Conservation (phyloP, 2,888 invertebrate genomes). For the Sesia bembeciformis region DNA sequence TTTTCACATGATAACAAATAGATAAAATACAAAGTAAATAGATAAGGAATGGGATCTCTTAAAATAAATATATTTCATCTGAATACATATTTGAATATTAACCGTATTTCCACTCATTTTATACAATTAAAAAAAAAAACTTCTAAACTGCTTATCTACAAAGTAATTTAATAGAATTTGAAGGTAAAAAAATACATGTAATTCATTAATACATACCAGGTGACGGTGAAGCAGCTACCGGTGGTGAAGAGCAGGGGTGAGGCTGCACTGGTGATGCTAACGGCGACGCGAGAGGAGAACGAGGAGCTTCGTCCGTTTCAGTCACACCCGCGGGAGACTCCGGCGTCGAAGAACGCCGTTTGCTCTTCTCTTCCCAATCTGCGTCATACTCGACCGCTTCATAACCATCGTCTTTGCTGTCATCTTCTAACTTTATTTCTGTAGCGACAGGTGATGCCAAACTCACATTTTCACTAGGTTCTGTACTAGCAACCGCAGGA, state of each 20-base stretch:
- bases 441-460: conserved; percentile 25
- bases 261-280: conserved; percentile 53
- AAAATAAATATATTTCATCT: too few relatives aligned
- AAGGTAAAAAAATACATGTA: not conserved
- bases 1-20: too few relatives aligned
- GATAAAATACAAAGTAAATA: too few relatives aligned
- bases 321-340: conserved; percentile 39
- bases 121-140: not conserved
- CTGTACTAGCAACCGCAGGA: conserved; percentile 19
- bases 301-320: conserved; percentile 31
- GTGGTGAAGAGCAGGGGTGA: conserved; percentile 35
- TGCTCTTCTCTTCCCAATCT: conserved; percentile 51
- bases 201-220: conserved; percentile 38
- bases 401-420: conserved; percentile 28
- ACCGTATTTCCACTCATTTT: too few relatives aligned
- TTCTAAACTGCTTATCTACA: too few relatives aligned
- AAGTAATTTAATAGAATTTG: too few relatives aligned
- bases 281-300: conserved; percentile 51
- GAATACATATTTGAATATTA: too few relatives aligned
- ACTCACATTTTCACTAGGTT: not conserved
- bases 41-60: too few relatives aligned
- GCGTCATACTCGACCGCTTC: conserved; percentile 46
- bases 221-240: conserved; percentile 30
- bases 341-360: conserved; percentile 57
- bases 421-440: conserved; percentile 20